Evolutionary conservation across 2,113 vertebrate species (phyloP), one percentile per base, ranked within the genome.

Genomic region (Fregetta grallaria): DNA sequence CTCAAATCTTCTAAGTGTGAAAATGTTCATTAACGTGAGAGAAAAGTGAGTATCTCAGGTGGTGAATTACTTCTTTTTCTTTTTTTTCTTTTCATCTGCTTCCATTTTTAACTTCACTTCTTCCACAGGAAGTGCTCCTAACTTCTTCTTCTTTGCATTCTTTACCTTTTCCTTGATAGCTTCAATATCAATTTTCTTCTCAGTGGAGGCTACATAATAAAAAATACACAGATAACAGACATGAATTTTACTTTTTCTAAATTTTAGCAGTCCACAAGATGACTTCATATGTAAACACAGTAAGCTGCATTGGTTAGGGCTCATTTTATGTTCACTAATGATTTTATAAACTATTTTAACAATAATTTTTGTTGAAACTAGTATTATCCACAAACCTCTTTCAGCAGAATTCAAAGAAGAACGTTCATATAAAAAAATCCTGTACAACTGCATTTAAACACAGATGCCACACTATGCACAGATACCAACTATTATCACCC

Each of bases 91-190:
- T 91, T 96, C 95, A 61, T 96, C 96, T 72, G 86, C 94, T 85
- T 96, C 97, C 92, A 97, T 96, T 95, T 98, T 97, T 84, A 98
- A 95, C 19, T 98, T 97, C 8, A 98, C 92, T 65, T 99, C 98
- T 93, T 97, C 98, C 47, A 96, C 90, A 15, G 98, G 98, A n/a
- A 99, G 99, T 59, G 99, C 99, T 58, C 99, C 99, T 49, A 99
- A 98, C 94, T 99, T 99, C 98, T 99, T 99, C 42, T 95, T 98
- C 97, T 99, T 99, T 56, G 99, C 99, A 92, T 98, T 99, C 96
- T 98, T 99, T 70, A 99, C 98, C 89, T 99, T 99, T 29, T 99
- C 99, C 96, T 99, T 99, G 89, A 99, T 98, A 50, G 98, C 98
- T 23, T 99, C 95, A n/a, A 99, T 98, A 96, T 99, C 99, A 90